Evolutionary conservation across 2,888 invertebrate species (phyloP), one percentile per base, ranked within the genome.

Genomic region (Eulithis testata): DNA sequence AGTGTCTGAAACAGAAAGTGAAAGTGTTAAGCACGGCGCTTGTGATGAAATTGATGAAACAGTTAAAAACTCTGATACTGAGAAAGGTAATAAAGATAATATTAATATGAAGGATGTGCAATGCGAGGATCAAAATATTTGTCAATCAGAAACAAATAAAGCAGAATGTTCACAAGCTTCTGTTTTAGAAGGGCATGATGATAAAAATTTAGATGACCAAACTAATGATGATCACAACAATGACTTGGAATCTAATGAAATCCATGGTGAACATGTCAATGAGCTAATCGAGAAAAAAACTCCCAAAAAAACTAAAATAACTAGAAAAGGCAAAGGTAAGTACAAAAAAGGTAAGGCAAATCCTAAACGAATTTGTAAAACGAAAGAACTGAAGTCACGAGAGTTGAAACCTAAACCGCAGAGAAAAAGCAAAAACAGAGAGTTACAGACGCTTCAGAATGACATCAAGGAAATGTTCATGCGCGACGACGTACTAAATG

Each of bases 401-500:
- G 21, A 53, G n/a, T 7, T 57, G 1, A 63, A 60, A 31, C 57
- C 63, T 11, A 63, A 60, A 11, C 43, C 31, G 27, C 45, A 53
- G 31, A 66, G 78, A 71, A 69, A 65, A 63, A 84, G 89, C 73
- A 87, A 86, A 72, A 77, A 73, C 59, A 84, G 86, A 68, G 96
- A 96, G 76, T 79, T 96, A 55, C 94, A 95, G 75, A 91, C 93
- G 81, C 86, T 96, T 2, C 96, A 96, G 72, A 95, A 95, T 69
- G 95, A 96, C 73, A 94, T 96, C 50, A 94, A 95, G 73, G 95
- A 96, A 76, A 96, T 95, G 94, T 95, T 95, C 76, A 94, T 95
- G 60, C 93, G 94, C 71, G 94, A 95, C 70, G 95, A 94, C 40
- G 94, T 96, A 56, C 74, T 91, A 60, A 89, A 94, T 59, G 94